Evolutionary conservation across 2,888 invertebrate species (phyloP).

Genomic region (Melipona beecheii): DNA sequence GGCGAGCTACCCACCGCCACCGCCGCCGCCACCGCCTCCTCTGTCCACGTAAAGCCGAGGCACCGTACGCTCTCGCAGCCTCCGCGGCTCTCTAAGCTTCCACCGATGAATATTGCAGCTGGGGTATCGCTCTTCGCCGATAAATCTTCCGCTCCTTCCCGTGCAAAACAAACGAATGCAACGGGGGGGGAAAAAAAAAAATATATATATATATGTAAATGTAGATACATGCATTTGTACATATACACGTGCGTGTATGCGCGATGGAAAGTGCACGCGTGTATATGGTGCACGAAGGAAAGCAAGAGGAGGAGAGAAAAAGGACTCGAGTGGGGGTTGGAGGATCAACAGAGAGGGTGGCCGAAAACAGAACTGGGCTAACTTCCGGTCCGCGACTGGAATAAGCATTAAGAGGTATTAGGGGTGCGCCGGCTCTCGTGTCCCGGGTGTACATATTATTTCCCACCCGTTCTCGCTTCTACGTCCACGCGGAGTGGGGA

Average conservation of each 20-base stretch:
- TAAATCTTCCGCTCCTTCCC: constrained; percentile 59
- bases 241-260: background rate
- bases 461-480: background rate
- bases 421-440: constrained; percentile 3
- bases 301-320: background rate
- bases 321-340: background rate
- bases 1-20: constrained; percentile 48
- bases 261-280: background rate
- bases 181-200: background rate
- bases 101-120: constrained; percentile 81
- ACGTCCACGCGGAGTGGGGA: background rate
- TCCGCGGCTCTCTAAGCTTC: constrained; percentile 74
- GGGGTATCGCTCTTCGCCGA: constrained; percentile 73
- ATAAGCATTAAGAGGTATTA: constrained; percentile 60
- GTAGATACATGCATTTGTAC: background rate
- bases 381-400: constrained; percentile 59
- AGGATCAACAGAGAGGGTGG: background rate
- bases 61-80: constrained; percentile 44
- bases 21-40: background rate
- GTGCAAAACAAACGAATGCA: constrained; percentile 48
- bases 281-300: background rate
- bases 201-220: background rate
- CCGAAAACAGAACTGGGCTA: constrained; percentile 57
- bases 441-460: constrained; percentile 33
- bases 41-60: constrained; percentile 41